These are phyloP conservation scores for Chloroceryle amazona DNA, from an alignment of 2,797 vertebrate species.

Conservation along the genomic window DNA sequence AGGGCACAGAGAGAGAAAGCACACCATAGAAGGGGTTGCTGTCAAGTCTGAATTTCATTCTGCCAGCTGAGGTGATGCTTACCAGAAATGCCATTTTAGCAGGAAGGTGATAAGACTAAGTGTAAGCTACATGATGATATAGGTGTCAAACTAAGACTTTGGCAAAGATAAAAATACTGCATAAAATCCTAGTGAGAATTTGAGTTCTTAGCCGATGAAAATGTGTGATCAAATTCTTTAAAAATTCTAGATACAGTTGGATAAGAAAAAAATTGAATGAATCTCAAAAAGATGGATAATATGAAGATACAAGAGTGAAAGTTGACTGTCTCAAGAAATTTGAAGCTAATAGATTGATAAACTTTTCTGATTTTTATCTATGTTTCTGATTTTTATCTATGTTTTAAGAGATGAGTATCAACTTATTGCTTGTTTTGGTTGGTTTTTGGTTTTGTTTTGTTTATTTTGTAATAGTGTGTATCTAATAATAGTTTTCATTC, in stretches of 20 bases:
- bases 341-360: background rate
- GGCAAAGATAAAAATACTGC: slow-evolving; percentile 50
- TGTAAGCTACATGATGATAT: slow-evolving; percentile 40
- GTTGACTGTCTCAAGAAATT: background rate
- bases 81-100: slow-evolving; percentile 63
- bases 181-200: slow-evolving; percentile 46
- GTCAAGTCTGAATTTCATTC: slow-evolving; percentile 54
- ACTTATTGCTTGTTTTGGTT: background rate
- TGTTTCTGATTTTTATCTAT: too few species aligned
- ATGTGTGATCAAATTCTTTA: slow-evolving; percentile 29
- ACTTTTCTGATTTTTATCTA: background rate
- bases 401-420: background rate
- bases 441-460: background rate
- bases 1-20: background rate
- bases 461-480: background rate
- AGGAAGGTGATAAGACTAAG: slow-evolving; percentile 56
- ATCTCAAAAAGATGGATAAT: background rate
- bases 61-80: slow-evolving; percentile 58
- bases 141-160: slow-evolving; percentile 60
- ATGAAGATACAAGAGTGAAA: background rate
- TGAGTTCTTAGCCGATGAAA: slow-evolving; percentile 7
- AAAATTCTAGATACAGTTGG: slow-evolving; percentile 10
- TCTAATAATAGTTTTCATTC: background rate
- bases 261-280: slow-evolving; percentile 7
- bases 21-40: background rate